These are phyloP conservation scores for Gonioctena quinquepunctata DNA, from an alignment of 1,140 invertebrate species.

Conservation along the genomic window DNA sequence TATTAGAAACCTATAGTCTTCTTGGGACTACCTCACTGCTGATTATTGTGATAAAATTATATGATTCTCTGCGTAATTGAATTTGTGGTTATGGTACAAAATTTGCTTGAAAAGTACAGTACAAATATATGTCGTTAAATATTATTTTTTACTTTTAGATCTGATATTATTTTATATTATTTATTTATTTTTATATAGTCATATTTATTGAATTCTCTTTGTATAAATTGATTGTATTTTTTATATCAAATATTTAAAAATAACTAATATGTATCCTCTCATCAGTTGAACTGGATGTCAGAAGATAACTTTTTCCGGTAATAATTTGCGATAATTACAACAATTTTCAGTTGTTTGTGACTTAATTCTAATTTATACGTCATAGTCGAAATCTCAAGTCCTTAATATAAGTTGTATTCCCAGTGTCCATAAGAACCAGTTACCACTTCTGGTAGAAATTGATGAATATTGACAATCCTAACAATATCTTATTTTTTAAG, in stretches of 20 bases:
- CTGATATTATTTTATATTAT: no score
- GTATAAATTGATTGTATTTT: neutral
- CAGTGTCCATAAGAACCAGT: no score
- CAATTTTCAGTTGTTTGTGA: no score
- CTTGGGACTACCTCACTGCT: constrained; percentile 25
- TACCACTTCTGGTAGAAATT: no score
- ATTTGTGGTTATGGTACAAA: constrained; percentile 24
- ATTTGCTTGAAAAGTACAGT: constrained; percentile 31
- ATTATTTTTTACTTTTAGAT: constrained; percentile 31
- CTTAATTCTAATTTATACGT: no score
- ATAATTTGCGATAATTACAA: no score
- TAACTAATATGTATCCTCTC: neutral
- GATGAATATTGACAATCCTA: no score
- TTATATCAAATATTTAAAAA: neutral
- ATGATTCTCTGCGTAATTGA: constrained; percentile 18
- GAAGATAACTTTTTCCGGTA: neutral
- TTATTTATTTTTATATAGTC: no score
- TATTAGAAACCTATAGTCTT: neutral
- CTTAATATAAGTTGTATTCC: no score
- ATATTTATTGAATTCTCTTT: neutral
- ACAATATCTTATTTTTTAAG: no score
- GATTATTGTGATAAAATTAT: constrained; percentile 25
- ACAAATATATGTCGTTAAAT: constrained; percentile 26
- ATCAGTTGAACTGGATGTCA: neutral
- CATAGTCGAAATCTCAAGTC: no score